A percentile compares a stretch with the other conserved stretches of the same genome.
Evolutionary conservation across 2,888 invertebrate species (phyloP).

Genomic region (Cerceris ruficornis): DNA sequence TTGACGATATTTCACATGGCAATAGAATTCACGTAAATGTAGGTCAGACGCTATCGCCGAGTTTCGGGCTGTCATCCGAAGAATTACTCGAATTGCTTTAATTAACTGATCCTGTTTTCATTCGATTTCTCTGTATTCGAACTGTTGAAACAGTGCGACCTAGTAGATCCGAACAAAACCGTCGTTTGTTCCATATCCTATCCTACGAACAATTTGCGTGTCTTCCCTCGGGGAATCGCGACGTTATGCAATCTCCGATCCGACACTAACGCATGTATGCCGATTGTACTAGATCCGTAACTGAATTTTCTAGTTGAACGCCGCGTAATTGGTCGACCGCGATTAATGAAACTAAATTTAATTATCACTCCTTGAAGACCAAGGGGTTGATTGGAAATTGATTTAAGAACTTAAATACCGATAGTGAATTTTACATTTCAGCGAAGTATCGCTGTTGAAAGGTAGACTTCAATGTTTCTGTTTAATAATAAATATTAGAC

Average conservation of each 20-base stretch:
- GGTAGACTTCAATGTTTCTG: no score
- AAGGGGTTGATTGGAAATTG: not conserved
- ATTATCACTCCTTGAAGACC: not conserved
- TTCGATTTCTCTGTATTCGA: constrained; percentile 44
- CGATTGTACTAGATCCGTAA: not conserved
- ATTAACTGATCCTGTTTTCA: constrained; percentile 70
- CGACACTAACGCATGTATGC: not conserved
- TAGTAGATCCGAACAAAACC: constrained; percentile 53
- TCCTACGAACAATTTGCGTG: constrained; percentile 12
- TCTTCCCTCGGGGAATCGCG: constrained; percentile 20
- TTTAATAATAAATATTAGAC: no score
- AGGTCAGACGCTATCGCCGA: constrained; percentile 32
- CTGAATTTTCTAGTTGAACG: not conserved
- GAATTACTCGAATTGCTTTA: constrained; percentile 62
- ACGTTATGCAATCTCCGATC: not conserved
- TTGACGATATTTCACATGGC: not conserved
- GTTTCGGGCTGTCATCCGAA: constrained; percentile 27
- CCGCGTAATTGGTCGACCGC: not conserved
- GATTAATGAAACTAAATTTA: not conserved
- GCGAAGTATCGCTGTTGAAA: no score
- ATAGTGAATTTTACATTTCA: no score
- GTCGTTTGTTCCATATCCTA: constrained; percentile 51
- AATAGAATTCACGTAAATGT: constrained; percentile 7
- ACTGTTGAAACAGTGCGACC: constrained; percentile 7
- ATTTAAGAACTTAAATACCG: not conserved